phyloP scores from a whole-genome alignment of 1,140 invertebrate genomes.

The Apis cerana region DNA sequence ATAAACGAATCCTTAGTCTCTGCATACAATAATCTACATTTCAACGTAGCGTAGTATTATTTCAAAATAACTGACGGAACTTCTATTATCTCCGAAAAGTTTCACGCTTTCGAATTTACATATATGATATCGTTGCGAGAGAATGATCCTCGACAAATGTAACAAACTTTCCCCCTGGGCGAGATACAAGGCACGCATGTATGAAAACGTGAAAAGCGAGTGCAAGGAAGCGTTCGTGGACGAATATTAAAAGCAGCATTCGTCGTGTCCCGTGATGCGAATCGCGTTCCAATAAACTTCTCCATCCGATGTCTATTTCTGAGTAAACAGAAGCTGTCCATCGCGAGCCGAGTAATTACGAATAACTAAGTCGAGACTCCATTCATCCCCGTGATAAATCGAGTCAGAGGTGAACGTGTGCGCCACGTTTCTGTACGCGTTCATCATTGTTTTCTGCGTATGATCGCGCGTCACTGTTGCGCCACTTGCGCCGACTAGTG shows the following conservation, averaged over 20 bases:
- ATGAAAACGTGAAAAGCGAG: neutral
- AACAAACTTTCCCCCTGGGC: too few relatives aligned
- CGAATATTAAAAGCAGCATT: slow-evolving; percentile 1
- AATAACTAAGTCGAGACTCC: slow-evolving; percentile 61
- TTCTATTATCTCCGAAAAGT: too few relatives aligned
- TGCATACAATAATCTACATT: too few relatives aligned
- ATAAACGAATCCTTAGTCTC: too few relatives aligned
- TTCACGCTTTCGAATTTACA: too few relatives aligned
- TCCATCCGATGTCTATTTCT: slow-evolving; percentile 46
- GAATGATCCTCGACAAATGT: too few relatives aligned
- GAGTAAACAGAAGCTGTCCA: slow-evolving; percentile 56
- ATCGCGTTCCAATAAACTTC: slow-evolving; percentile 59
- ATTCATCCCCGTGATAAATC: slow-evolving; percentile 61
- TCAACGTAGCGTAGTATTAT: too few relatives aligned
- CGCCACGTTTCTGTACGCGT: slow-evolving; percentile 6
- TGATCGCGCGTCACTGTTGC: neutral
- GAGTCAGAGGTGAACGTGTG: slow-evolving; percentile 49
- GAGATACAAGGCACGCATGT: too few relatives aligned
- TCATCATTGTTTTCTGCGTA: slow-evolving; percentile 30
- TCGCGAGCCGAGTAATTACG: slow-evolving; percentile 65
- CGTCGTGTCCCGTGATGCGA: neutral
- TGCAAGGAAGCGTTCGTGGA: neutral
- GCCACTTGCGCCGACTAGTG: neutral
- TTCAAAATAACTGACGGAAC: too few relatives aligned
- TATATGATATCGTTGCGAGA: too few relatives aligned